Percentiles rank a stretch among this genome's conserved stretches.
Evolutionary conservation across 1,140 invertebrate genomes (phyloP).

Genomic region (Lordiphosa stackelbergi): DNA sequence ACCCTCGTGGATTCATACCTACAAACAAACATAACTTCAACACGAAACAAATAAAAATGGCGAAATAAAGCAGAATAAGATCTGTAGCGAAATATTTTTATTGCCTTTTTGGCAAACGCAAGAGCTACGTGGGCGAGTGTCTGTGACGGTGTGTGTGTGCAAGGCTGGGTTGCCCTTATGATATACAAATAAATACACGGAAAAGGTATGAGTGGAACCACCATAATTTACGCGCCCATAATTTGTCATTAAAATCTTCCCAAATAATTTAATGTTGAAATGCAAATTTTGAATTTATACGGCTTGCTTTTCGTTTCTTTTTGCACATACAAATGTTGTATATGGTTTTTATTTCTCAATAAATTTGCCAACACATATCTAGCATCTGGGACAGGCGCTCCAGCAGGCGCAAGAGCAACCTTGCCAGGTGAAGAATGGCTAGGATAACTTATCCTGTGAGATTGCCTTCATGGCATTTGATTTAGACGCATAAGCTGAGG

Average conservation of each 20-base stretch:
- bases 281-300: slow-evolving; percentile 71
- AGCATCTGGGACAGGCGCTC: not conserved
- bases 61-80: slow-evolving; percentile 75
- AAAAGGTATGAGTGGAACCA: slow-evolving; percentile 13
- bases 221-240: slow-evolving; percentile 75
- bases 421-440: slow-evolving; percentile 35
- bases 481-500: slow-evolving; percentile 35
- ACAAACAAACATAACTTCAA: slow-evolving; percentile 36
- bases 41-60: slow-evolving; percentile 72
- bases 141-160: slow-evolving; percentile 4
- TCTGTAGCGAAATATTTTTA: slow-evolving; percentile 75
- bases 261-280: slow-evolving; percentile 75
- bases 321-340: not conserved
- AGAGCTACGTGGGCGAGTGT: slow-evolving; percentile 31
- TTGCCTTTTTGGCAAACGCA: slow-evolving; percentile 67
- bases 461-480: slow-evolving; percentile 44
- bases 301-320: slow-evolving; percentile 23
- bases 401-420: not conserved
- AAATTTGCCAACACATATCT: slow-evolving; percentile 46
- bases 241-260: slow-evolving; percentile 76
- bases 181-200: slow-evolving; percentile 55
- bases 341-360: slow-evolving; percentile 33
- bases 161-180: slow-evolving; percentile 35
- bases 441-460: slow-evolving; percentile 22
- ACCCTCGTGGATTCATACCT: slow-evolving; percentile 10